Evolutionary conservation across 2,113 vertebrate genomes (phyloP), one percentile per base, ranked within the genome.

Genomic region (Carollia perspicillata): DNA sequence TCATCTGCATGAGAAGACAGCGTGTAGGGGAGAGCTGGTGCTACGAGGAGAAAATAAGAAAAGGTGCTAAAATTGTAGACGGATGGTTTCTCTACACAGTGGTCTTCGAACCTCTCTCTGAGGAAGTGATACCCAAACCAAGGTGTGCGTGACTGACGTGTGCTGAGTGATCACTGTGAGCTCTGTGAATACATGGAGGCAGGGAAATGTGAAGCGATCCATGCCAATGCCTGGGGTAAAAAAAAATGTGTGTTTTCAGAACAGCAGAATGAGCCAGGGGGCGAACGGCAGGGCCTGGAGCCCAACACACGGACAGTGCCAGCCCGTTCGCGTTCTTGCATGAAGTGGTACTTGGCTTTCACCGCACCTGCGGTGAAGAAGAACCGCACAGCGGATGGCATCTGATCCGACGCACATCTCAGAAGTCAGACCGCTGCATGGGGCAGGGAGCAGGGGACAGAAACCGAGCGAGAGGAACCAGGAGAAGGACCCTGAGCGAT

Each of bases 301-400:
- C 17, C 23, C 47, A 10, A 37, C n/a, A 20, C 30, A 30, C 7
- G 3, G 13, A 72, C 22, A 65, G 23, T 5, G 20, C 23, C 40
- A 35, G 14, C 10, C 20, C 3, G 3, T 5, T 5, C 16, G 16
- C 47, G 20, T 26, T 6, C 65, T 75, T 17, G 0, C 4, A 2
- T 22, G 26, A n/a, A 42, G 7, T 22, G 5, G 33, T 10, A 26
- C 22, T 20, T 16, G 33, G 14, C 9, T 40, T 58, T 68, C 26
- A 18, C 3, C 1, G 1, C 14, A 20, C 2, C 0, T 44, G 55
- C 1, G 8, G 4, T 26, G 3, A 28, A 35, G 10, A 60, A 14
- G 42, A 40, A 33, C 1, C 3, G 8, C 1, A 3, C 4, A 0
- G 7, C 0, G 18, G 40, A 12, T 5, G 17, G 17, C 10, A 20